phyloP scores from a whole-genome alignment of 2,888 invertebrate species.

The Clanis bilineata region DNA sequence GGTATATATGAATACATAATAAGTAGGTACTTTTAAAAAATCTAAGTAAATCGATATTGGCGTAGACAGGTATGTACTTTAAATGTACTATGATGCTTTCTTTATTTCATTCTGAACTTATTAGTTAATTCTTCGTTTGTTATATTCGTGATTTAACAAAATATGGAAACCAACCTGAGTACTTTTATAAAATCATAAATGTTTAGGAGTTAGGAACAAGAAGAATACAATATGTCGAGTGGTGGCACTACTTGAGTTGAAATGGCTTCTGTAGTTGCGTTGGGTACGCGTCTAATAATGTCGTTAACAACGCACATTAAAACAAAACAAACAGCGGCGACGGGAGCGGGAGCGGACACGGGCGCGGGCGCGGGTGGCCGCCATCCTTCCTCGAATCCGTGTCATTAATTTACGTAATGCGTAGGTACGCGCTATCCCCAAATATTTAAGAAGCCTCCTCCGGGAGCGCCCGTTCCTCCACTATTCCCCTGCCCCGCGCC shows the following conservation, averaged over 20 bases:
- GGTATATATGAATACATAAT: too few species aligned
- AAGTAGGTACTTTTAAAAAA: too few species aligned
- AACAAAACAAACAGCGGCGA: slow-evolving; percentile 78
- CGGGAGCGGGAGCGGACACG: slow-evolving; percentile 48
- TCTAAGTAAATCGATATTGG: too few species aligned
- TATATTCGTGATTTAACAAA: too few species aligned
- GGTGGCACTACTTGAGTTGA: neutral
- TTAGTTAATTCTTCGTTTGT: too few species aligned
- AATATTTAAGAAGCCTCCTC: slow-evolving; percentile 83
- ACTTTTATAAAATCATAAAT: neutral
- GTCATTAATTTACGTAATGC: slow-evolving; percentile 83
- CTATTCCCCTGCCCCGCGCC: slow-evolving; percentile 61
- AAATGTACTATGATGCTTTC: too few species aligned
- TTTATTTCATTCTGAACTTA: too few species aligned
- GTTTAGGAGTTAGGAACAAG: slow-evolving; percentile 1
- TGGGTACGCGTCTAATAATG: slow-evolving; percentile 79
- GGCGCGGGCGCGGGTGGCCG: slow-evolving; percentile 62
- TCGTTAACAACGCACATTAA: slow-evolving; percentile 81
- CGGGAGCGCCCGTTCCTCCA: slow-evolving; percentile 79
- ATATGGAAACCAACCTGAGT: too few species aligned
- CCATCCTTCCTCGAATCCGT: slow-evolving; percentile 83
- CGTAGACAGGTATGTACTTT: too few species aligned
- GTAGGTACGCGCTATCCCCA: slow-evolving; percentile 83
- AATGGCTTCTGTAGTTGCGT: slow-evolving; percentile 51
- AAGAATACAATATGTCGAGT: neutral